Percentiles rank a stretch among this genome's conserved stretches.
Evolutionary conservation across 2,888 invertebrate genomes (phyloP).

Genomic region (Acrobasis consociella): DNA sequence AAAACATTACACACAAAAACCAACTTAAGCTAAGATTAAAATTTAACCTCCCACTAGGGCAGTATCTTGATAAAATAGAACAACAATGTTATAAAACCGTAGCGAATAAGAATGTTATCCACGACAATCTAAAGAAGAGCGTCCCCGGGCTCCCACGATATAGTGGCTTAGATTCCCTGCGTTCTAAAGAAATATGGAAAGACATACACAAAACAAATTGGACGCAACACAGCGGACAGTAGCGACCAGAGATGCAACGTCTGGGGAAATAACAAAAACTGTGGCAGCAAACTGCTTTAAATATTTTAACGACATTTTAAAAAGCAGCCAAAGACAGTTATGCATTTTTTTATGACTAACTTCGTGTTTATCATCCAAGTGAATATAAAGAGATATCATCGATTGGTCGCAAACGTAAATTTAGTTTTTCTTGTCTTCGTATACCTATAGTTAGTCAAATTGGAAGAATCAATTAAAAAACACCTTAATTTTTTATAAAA

Average conservation of each 20-base stretch:
- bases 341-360: background rate
- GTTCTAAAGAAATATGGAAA: conserved; percentile 16
- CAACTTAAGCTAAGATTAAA: too few species aligned
- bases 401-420: too few species aligned
- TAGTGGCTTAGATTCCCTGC: conserved; percentile 13
- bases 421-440: too few species aligned
- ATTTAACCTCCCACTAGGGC: too few species aligned
- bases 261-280: conserved; percentile 12
- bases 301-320: background rate
- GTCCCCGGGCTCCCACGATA: conserved; percentile 14
- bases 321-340: background rate
- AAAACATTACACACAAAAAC: too few species aligned
- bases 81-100: background rate
- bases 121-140: conserved; percentile 6
- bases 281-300: conserved; percentile 8
- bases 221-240: conserved; percentile 4
- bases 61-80: background rate
- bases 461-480: too few species aligned
- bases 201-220: conserved; percentile 17
- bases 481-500: too few species aligned
- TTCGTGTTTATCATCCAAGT: background rate
- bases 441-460: too few species aligned
- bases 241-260: conserved; percentile 1
- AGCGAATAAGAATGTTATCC: conserved; percentile 12
- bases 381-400: too few species aligned